These are phyloP conservation scores for Octonoba sinensis DNA, from an alignment of 2,888 invertebrate species.

Conservation along the genomic window DNA sequence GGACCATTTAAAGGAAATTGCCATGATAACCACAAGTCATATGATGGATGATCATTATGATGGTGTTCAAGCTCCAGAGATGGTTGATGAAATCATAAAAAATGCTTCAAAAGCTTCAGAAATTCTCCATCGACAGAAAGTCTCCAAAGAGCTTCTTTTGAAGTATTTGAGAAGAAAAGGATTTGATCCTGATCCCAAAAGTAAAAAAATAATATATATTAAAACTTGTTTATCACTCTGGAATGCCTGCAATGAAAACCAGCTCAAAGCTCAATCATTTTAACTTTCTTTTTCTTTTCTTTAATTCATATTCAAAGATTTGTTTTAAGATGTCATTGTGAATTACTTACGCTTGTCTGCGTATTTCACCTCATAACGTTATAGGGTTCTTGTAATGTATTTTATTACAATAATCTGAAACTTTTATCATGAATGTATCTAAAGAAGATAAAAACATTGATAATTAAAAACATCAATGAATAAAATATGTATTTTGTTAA, in stretches of 20 bases:
- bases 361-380: no score
- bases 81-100: slow-evolving; percentile 50
- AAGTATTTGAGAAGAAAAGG: slow-evolving; percentile 56
- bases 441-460: no score
- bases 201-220: slow-evolving; percentile 56
- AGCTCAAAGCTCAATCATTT: slow-evolving; percentile 47
- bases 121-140: slow-evolving; percentile 53
- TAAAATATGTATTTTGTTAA: no score
- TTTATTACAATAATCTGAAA: no score
- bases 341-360: no score
- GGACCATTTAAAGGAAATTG: slow-evolving; percentile 56
- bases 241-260: slow-evolving; percentile 42
- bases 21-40: slow-evolving; percentile 57
- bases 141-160: slow-evolving; percentile 50
- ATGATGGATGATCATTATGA: slow-evolving; percentile 60
- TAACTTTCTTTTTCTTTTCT: neutral
- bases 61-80: slow-evolving; percentile 37
- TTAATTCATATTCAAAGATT: no score
- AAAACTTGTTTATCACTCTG: slow-evolving; percentile 51
- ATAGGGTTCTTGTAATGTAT: no score
- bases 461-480: no score
- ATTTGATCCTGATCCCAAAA: slow-evolving; percentile 57
- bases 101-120: slow-evolving; percentile 52
- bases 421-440: no score
- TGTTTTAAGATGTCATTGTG: no score